phyloP scores from a whole-genome alignment of 2,113 vertebrate genomes.

The Otus sunia region DNA sequence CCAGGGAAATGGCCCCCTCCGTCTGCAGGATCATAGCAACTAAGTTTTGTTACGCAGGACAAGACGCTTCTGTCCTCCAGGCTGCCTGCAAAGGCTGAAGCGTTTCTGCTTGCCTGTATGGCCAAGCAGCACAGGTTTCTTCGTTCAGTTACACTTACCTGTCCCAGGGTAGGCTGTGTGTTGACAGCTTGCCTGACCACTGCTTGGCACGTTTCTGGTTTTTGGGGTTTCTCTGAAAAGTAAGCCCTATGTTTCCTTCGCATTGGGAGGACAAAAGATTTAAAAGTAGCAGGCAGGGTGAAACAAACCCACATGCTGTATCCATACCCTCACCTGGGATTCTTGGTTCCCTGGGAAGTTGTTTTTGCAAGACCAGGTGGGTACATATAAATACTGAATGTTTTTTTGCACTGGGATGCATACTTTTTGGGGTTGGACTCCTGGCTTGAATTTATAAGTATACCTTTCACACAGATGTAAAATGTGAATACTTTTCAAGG shows the following conservation, averaged over 20 bases:
- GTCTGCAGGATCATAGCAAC: neutral
- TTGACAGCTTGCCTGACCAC: neutral
- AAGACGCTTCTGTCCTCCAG: neutral
- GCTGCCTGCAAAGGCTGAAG: neutral
- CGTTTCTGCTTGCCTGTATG: neutral
- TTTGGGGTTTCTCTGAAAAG: neutral
- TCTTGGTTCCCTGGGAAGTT: neutral
- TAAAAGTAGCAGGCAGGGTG: neutral
- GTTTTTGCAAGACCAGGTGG: neutral
- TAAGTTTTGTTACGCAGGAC: neutral
- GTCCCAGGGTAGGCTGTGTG: neutral
- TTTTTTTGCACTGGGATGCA: neutral
- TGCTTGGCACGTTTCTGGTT: neutral
- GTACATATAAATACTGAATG: neutral
- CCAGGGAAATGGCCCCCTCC: slow-evolving; percentile 15
- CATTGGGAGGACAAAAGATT: neutral
- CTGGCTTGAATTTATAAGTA: neutral
- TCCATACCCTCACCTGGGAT: neutral
- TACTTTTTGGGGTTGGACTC: neutral
- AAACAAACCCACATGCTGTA: neutral
- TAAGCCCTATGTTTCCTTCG: neutral
- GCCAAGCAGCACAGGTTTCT: neutral
- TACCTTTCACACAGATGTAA: neutral
- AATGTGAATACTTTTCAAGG: neutral
- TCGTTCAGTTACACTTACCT: neutral